Conservation (phyloP, 2,888 invertebrate genomes). For the Drosophila prostipennis region DNA sequence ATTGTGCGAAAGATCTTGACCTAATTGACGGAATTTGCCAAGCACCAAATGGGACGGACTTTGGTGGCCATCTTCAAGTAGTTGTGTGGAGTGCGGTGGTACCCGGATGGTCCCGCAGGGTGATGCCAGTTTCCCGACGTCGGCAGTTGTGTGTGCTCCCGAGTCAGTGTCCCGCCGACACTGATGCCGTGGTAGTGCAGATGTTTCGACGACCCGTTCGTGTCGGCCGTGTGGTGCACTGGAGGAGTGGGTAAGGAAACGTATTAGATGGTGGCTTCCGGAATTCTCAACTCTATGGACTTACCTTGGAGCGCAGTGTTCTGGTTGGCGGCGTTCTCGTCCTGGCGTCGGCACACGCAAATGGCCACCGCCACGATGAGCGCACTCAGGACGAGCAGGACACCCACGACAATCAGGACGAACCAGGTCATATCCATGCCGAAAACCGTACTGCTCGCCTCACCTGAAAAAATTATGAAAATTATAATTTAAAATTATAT, state of each 20-base stretch:
- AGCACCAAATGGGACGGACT: conserved; percentile 97
- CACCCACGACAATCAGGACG: conserved; percentile 89
- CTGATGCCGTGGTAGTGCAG: conserved; percentile 84
- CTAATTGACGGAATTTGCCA: conserved; percentile 90
- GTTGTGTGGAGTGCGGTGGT: conserved; percentile 85
- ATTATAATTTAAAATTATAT: too few relatives aligned
- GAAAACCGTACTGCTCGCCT: conserved; percentile 87
- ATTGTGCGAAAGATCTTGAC: conserved; percentile 86
- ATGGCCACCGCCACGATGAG: conserved; percentile 89
- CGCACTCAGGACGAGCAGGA: conserved; percentile 88
- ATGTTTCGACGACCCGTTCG: conserved; percentile 88
- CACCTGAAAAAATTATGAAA: conserved; percentile 84
- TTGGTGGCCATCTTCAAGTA: conserved; percentile 88
- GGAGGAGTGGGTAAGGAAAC: neutral
- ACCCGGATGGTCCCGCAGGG: conserved; percentile 91
- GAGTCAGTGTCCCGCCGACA: conserved; percentile 85
- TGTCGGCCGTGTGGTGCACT: conserved; percentile 86
- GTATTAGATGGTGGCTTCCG: too few relatives aligned
- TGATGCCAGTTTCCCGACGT: conserved; percentile 97
- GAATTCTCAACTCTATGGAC: neutral
- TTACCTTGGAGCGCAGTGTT: conserved; percentile 85
- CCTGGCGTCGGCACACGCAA: conserved; percentile 90
- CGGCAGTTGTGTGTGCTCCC: conserved; percentile 86
- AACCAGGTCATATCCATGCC: conserved; percentile 92
- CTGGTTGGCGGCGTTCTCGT: conserved; percentile 81